Evolutionary conservation across 1,140 invertebrate species (phyloP).

Genomic region (Calosoma granatense): DNA sequence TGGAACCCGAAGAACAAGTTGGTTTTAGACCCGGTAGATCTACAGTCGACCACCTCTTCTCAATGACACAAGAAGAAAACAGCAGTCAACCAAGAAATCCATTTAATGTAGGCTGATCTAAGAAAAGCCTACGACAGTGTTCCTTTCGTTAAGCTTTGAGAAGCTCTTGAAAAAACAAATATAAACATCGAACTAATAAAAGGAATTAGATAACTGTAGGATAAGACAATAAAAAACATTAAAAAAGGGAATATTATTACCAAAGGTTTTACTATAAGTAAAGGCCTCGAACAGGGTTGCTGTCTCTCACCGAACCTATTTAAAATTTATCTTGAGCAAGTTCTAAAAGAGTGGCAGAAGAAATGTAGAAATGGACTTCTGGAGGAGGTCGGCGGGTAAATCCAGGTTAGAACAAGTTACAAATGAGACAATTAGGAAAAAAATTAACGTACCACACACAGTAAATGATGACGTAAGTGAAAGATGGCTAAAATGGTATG

Average conservation of each 20-base stretch:
- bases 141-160: neutral
- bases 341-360: neutral
- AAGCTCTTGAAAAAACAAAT: constrained; percentile 1
- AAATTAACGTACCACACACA: neutral
- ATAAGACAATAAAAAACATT: neutral
- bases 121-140: neutral
- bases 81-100: neutral
- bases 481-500: neutral
- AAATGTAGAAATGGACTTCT: neutral
- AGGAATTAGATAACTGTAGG: neutral
- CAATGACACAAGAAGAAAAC: neutral
- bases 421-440: neutral
- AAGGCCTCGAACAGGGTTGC: neutral
- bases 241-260: neutral
- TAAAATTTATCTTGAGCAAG: neutral
- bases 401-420: neutral
- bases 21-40: neutral
- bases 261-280: neutral
- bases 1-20: neutral
- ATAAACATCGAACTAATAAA: neutral
- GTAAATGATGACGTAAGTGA: neutral
- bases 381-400: neutral
- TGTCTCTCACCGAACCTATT: neutral
- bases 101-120: neutral
- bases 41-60: neutral